Base-by-base conservation (phyloP, 2,888 invertebrate species). In the Eupithecia dodoneata region DNA sequence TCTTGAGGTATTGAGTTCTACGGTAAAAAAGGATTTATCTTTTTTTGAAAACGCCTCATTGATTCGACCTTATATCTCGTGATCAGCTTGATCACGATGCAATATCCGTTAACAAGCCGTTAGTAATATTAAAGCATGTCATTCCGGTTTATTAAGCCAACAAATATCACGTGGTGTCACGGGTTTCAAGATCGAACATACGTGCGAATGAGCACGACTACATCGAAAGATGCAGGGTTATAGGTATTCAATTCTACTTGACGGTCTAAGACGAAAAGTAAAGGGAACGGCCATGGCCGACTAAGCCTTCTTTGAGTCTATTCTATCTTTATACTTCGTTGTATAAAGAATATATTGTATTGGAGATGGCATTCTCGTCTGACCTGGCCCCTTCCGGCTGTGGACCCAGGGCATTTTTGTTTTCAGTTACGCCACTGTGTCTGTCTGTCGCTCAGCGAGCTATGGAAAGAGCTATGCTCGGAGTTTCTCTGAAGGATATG, bases 201-300 rank as follows among this genome's bases (percentile, higher is more conserved):
- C 41, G 65, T 65, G 65, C 9, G 6, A 18, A 59, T 59, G 55
- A 59, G n/a, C 18, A 55, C 55, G n/a, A 15, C 7, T 18, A 59
- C n/a, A 15, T 18, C 10, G 59, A 59, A 10, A 59, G 2, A 10
- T 18, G 30, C 30, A 63, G 18, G 18, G 18, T 59, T 18, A 59
- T 4, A 15, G 52, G 4, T 15, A 18, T 18, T 4, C 30, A 30
- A 6, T 30, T 18, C 63, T 63, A 12, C 63, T 7, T 30, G 30
- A 30, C 63, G 7, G 15, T 66, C 7, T 13, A 4, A 15, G 66
- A 66, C 66, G 41, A 42, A 66, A 65, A 66, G 66, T 66, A 66
- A 66, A 66, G 66, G 66, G 66, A 42, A 42, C 66, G 42, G 18
- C 66, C 66, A 15, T 66, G 66, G 42, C 66, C 66, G 66, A 66